Evolutionary conservation across 2,113 vertebrate genomes (phyloP).

Genomic region (Pangasianodon gigas): DNA sequence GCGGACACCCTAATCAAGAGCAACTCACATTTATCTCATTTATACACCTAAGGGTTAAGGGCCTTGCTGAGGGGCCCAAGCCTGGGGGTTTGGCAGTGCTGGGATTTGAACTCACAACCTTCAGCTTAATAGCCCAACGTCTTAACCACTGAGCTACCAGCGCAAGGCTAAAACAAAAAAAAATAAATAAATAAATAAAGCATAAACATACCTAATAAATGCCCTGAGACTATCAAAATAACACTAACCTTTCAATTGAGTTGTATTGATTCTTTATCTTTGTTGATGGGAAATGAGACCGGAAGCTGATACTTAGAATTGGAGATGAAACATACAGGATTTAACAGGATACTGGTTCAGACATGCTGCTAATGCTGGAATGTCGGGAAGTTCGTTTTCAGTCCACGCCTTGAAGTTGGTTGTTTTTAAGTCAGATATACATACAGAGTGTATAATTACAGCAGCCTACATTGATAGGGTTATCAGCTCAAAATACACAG

Average conservation of each 20-base stretch:
- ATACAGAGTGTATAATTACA: background rate
- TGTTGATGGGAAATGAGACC: background rate
- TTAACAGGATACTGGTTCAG: background rate
- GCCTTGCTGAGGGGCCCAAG: too few species aligned
- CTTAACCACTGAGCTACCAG: too few species aligned
- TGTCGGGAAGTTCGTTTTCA: constrained; percentile 21
- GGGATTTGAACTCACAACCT: too few species aligned
- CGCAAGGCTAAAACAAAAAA: too few species aligned
- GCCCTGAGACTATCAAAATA: too few species aligned
- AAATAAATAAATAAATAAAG: too few species aligned
- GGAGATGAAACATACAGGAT: background rate
- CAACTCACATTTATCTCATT: too few species aligned
- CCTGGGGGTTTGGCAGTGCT: too few species aligned
- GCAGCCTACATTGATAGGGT: background rate
- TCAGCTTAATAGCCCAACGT: too few species aligned
- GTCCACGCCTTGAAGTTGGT: background rate
- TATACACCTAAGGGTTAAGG: too few species aligned
- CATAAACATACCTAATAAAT: too few species aligned
- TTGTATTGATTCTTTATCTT: background rate
- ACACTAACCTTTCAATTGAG: background rate
- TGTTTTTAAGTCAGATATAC: background rate
- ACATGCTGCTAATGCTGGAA: constrained; percentile 16
- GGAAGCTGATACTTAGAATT: background rate
- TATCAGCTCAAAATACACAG: background rate
- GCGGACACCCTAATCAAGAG: too few species aligned